Evolutionary conservation across 2,113 vertebrate genomes (phyloP).

Genomic region (Varanus komodoensis): DNA sequence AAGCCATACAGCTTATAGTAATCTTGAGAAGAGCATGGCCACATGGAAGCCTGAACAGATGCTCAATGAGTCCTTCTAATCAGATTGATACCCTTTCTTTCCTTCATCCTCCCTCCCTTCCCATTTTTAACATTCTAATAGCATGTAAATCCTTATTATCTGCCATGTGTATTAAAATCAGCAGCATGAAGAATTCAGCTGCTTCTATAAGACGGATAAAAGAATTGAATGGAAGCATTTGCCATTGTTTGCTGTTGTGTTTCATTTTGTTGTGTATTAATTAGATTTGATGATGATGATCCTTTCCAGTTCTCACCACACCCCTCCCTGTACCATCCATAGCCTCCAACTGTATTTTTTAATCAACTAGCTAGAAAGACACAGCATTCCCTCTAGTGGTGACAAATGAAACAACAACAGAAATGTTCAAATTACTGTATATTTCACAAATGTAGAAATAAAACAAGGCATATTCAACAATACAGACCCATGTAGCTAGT

Average conservation of each 20-base stretch:
- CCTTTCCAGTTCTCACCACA: not conserved
- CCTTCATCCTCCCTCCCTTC: not conserved
- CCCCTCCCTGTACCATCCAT: too few species aligned
- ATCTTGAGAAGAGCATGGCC: too few species aligned
- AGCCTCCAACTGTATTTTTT: not conserved
- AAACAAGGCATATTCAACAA: not conserved
- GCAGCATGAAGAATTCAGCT: not conserved
- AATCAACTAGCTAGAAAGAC: not conserved
- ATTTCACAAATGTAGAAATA: not conserved
- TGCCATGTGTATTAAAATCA: not conserved
- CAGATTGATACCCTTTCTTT: not conserved
- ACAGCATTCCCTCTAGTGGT: constrained; percentile 11
- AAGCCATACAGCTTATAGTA: too few species aligned
- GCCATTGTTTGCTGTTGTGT: not conserved
- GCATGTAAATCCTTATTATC: not conserved
- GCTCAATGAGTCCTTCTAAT: not conserved
- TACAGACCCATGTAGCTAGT: not conserved
- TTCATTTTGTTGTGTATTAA: not conserved
- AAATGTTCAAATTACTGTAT: not conserved
- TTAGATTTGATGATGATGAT: not conserved
- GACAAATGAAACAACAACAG: not conserved
- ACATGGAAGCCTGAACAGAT: not conserved
- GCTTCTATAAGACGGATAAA: not conserved
- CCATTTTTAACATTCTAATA: not conserved
- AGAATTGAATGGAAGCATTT: not conserved